A percentile compares a stretch with the other conserved stretches of the same genome.
phyloP scores from a whole-genome alignment of 2,888 invertebrate species.

The Cheilosia vernalis region DNA sequence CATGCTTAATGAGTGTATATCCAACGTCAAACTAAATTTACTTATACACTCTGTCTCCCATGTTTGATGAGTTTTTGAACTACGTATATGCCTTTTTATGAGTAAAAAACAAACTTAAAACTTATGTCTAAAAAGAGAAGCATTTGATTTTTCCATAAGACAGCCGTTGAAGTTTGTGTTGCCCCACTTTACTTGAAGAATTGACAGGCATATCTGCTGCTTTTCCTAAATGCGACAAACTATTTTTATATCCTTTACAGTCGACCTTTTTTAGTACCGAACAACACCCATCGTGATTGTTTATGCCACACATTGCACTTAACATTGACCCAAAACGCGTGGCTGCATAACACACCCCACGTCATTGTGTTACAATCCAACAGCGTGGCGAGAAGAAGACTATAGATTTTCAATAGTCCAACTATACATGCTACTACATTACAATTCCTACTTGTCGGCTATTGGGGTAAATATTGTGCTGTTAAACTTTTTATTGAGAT shows the following conservation, averaged over 20 bases:
- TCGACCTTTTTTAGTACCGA: background rate
- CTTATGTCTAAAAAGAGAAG: too few relatives aligned
- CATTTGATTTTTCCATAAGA: too few relatives aligned
- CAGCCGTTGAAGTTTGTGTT: too few relatives aligned
- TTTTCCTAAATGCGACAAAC: too few relatives aligned
- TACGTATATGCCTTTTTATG: too few relatives aligned
- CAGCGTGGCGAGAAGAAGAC: background rate
- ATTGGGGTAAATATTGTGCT: slow-evolving; percentile 6
- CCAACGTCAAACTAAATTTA: too few relatives aligned
- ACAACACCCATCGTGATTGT: background rate
- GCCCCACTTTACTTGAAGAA: background rate
- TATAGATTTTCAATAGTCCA: background rate
- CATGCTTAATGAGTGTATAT: too few relatives aligned
- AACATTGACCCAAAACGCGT: slow-evolving; percentile 21
- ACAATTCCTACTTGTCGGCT: background rate
- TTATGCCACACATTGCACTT: background rate
- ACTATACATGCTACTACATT: background rate
- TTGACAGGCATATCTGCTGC: background rate
- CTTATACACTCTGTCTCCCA: too few relatives aligned
- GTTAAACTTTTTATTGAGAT: slow-evolving; percentile 17
- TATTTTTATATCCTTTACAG: background rate
- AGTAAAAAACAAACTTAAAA: too few relatives aligned
- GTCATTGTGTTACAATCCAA: background rate
- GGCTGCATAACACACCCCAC: background rate
- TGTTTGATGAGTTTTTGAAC: too few relatives aligned